Conservation (phyloP, 1,140 invertebrate species). For the Myzus persicae region DNA sequence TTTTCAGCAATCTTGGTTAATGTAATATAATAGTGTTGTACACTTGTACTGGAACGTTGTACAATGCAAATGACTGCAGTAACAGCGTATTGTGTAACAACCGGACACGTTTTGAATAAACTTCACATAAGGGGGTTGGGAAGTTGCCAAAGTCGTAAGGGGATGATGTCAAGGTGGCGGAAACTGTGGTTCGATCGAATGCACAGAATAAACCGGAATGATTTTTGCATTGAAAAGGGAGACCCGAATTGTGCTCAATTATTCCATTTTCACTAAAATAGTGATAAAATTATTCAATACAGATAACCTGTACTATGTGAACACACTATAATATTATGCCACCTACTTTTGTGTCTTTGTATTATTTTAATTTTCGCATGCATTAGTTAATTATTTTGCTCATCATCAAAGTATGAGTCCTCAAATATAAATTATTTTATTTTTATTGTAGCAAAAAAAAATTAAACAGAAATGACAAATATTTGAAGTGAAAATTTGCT, state of each 20-base stretch:
- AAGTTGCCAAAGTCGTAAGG: conserved; percentile 19
- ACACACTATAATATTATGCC: too few species aligned
- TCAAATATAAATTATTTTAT: neutral
- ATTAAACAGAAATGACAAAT: neutral
- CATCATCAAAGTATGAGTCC: too few species aligned
- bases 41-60: neutral
- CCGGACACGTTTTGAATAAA: conserved; percentile 46
- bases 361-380: neutral
- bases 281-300: neutral
- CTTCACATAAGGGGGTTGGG: neutral
- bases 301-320: neutral
- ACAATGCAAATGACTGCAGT: neutral
- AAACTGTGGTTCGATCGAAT: neutral
- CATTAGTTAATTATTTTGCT: neutral
- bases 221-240: conserved; percentile 17
- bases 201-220: neutral
- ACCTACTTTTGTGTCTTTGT: too few species aligned
- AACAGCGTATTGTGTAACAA: neutral
- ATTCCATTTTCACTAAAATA: neutral
- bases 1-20: neutral
- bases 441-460: neutral
- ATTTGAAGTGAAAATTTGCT: neutral
- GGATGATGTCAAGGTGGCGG: neutral
- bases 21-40: neutral
- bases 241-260: neutral